Evolutionary conservation across 2,113 vertebrate genomes (phyloP).

Genomic region (Sinocyclocheilus maitianheensis): DNA sequence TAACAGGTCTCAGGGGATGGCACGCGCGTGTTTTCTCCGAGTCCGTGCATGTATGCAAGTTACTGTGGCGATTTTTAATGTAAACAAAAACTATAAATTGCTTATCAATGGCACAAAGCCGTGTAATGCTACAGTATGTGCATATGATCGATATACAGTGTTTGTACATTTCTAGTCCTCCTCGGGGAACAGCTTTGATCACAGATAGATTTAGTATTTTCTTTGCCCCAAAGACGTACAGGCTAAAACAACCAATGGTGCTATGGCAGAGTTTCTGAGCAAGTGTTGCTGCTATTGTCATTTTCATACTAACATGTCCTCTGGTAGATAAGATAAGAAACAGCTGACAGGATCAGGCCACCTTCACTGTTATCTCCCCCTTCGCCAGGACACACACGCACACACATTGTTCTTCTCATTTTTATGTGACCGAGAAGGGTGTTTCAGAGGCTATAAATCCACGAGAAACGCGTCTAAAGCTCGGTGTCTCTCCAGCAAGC

Average conservation of each 20-base stretch:
- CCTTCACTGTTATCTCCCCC: constrained; percentile 33
- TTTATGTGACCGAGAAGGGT: constrained; percentile 44
- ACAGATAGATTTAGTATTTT: constrained; percentile 16
- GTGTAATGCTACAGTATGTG: constrained; percentile 8
- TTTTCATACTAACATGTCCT: constrained; percentile 37
- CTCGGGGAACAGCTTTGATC: constrained; percentile 19
- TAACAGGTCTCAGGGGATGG: constrained; percentile 48
- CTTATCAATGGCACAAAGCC: background rate
- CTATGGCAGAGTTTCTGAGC: constrained; percentile 14
- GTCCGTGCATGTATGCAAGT: constrained; percentile 7
- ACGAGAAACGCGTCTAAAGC: constrained; percentile 15
- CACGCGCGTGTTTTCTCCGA: background rate
- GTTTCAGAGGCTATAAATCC: constrained; percentile 46
- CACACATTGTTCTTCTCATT: constrained; percentile 36
- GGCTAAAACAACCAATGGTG: background rate
- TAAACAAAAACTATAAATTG: constrained; percentile 24
- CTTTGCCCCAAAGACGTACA: constrained; percentile 12
- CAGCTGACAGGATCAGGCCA: constrained; percentile 42
- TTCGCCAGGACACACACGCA: constrained; percentile 33
- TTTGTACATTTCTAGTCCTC: background rate
- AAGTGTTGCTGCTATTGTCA: constrained; percentile 37
- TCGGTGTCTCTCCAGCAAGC: constrained; percentile 18
- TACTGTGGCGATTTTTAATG: constrained; percentile 22
- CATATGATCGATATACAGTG: constrained; percentile 8
- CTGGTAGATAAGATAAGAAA: constrained; percentile 40